Evolutionary conservation across 2,113 vertebrate species (phyloP).

Genomic region (Chloroceryle aenea): DNA sequence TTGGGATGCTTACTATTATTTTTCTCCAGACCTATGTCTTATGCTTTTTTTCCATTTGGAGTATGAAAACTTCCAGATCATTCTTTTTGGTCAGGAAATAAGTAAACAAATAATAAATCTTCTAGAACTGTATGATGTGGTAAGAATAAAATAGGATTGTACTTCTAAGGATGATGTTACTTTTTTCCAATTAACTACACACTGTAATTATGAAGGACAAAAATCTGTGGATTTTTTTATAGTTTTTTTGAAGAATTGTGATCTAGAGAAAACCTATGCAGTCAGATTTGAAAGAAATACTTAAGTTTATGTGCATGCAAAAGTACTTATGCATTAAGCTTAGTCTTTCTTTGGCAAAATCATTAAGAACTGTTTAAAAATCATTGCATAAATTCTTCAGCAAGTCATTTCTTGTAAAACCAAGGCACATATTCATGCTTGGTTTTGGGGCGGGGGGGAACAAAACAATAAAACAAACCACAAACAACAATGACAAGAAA

Average conservation of each 20-base stretch:
- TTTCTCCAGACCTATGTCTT: neutral
- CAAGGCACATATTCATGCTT: neutral
- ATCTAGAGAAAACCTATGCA: neutral
- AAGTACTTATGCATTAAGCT: neutral
- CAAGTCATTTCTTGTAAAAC: neutral
- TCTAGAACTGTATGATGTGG: neutral
- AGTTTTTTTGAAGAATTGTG: neutral
- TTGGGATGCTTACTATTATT: neutral
- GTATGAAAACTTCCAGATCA: neutral
- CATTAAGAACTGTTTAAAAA: neutral
- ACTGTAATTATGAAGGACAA: neutral
- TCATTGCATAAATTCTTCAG: neutral
- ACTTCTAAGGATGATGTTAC: neutral
- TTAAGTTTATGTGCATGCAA: neutral
- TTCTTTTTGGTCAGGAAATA: neutral
- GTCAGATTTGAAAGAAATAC: neutral
- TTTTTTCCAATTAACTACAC: neutral
- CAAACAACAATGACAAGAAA: neutral
- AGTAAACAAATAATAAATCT: neutral
- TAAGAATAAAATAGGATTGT: neutral
- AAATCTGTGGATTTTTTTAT: neutral
- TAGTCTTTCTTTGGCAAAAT: neutral
- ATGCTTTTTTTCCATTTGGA: fast-evolving
- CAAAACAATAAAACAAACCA: neutral
- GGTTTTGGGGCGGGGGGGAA: neutral